Evolutionary conservation across 2,888 invertebrate species (phyloP).

Genomic region (Brenthis ino): DNA sequence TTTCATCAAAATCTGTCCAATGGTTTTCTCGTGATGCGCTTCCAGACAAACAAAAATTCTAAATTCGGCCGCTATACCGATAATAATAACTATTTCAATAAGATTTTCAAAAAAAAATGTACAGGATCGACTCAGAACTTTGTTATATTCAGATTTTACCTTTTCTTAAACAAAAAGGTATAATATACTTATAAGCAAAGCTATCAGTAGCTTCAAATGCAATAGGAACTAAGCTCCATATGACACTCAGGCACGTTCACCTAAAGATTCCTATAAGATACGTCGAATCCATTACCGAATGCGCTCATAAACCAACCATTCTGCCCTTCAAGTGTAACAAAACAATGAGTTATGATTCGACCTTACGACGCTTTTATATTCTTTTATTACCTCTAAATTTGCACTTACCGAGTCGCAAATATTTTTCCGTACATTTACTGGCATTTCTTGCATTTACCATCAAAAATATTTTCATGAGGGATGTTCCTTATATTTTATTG

Average conservation of each 20-base stretch:
- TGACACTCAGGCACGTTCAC: conserved; percentile 9
- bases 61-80: no score
- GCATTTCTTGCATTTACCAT: conserved; percentile 47
- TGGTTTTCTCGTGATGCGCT: no score
- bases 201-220: background rate
- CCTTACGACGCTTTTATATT: conserved; percentile 68
- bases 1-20: no score
- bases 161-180: no score
- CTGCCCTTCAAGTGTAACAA: conserved; percentile 56
- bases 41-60: no score
- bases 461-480: conserved; percentile 31
- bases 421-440: conserved; percentile 52
- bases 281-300: conserved; percentile 74
- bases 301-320: conserved; percentile 60
- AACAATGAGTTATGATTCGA: conserved; percentile 75
- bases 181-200: background rate
- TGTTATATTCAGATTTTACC: no score
- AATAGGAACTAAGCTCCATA: conserved; percentile 30
- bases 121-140: no score
- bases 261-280: conserved; percentile 55
- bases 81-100: no score
- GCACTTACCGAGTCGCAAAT: conserved; percentile 57
- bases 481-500: conserved; percentile 29
- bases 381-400: conserved; percentile 70
- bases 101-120: no score